Conservation (phyloP, 2,113 vertebrate species). For the Plecotus auritus region DNA sequence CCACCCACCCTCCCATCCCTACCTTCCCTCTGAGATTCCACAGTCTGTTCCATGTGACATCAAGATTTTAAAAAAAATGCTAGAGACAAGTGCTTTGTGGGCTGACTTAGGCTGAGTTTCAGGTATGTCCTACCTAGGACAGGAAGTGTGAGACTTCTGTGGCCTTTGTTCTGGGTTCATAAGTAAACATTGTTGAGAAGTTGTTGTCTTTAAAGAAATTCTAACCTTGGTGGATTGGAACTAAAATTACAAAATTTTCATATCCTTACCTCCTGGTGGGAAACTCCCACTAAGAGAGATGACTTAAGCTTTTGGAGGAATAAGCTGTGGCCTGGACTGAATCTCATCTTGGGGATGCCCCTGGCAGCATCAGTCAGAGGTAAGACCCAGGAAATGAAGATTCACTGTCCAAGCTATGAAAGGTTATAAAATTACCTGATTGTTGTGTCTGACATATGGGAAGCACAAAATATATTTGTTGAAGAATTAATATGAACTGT, state of each 20-base stretch:
- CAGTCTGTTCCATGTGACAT: too few species aligned
- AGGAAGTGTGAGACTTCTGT: neutral
- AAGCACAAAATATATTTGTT: neutral
- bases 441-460: neutral
- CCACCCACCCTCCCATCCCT: too few species aligned
- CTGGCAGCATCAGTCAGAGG: neutral
- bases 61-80: neutral
- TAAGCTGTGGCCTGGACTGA: neutral
- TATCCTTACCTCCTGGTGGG: neutral
- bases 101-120: neutral
- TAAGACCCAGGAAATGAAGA: neutral
- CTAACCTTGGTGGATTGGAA: neutral
- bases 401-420: neutral
- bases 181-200: neutral
- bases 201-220: neutral
- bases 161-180: neutral
- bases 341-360: neutral
- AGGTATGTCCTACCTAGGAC: neutral
- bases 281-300: neutral
- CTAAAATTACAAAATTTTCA: neutral
- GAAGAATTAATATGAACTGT: neutral
- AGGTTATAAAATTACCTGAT: neutral
- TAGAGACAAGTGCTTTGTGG: neutral
- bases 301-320: neutral
- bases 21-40: too few species aligned